A percentile compares a stretch with the other conserved stretches of the same genome.
phyloP scores from a whole-genome alignment of 2,888 invertebrate genomes.

The Eurytoma adleriae region DNA sequence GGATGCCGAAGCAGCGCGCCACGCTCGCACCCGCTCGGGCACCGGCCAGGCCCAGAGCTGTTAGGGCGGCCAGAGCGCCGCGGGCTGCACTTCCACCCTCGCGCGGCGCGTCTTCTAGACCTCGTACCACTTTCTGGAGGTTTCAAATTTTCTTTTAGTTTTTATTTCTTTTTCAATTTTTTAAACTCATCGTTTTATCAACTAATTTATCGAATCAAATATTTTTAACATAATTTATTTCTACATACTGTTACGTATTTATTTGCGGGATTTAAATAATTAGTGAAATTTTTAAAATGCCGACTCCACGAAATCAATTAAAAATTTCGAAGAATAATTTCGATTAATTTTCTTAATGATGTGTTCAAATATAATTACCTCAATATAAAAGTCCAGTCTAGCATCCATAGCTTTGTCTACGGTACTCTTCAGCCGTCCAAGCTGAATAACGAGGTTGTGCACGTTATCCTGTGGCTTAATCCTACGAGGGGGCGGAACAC shows the following conservation, averaged over 20 bases:
- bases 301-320: too few relatives aligned
- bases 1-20: conserved; percentile 83
- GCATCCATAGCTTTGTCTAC: conserved; percentile 67
- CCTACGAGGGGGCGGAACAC: conserved; percentile 69
- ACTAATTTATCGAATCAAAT: too few relatives aligned
- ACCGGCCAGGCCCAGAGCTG: conserved; percentile 84
- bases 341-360: too few relatives aligned
- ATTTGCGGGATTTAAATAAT: too few relatives aligned
- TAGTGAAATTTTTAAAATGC: too few relatives aligned
- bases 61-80: conserved; percentile 80
- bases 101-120: conserved; percentile 81
- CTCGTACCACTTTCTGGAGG: conserved; percentile 81
- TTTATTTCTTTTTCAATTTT: too few relatives aligned
- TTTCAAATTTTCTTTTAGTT: too few relatives aligned
- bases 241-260: too few relatives aligned
- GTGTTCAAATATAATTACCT: conserved; percentile 61
- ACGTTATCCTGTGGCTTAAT: conserved; percentile 65
- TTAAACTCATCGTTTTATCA: too few relatives aligned
- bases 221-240: too few relatives aligned
- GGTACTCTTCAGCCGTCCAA: conserved; percentile 65
- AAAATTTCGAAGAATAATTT: too few relatives aligned
- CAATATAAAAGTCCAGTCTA: conserved; percentile 72
- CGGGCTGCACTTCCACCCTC: conserved; percentile 79
- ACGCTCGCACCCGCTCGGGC: conserved; percentile 85
- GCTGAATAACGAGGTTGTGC: conserved; percentile 63